Base-by-base conservation (phyloP, 2,888 invertebrate genomes). In the Rhimphoctona megacephalus region DNA sequence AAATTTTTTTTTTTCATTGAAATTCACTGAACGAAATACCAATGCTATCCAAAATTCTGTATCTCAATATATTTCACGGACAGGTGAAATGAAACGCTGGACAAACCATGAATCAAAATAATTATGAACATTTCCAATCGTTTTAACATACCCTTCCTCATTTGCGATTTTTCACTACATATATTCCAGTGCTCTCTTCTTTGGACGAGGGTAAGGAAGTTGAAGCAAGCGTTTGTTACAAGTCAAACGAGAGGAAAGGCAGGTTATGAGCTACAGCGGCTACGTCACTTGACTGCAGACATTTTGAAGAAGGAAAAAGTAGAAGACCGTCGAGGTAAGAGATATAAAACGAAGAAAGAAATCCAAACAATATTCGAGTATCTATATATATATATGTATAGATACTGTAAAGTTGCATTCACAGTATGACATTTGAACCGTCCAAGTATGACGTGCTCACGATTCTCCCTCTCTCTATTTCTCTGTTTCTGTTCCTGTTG, bases 231-330 rank as follows among this genome's bases (percentile, higher is more conserved):
- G 64, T 67, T 77, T 77, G 72, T 77, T 77, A 17, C 61, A 19
- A 67, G 66, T 77, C 70, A 57, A 67, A 82, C 78, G 67, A 54
- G 61, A 52, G 19, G 25, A 70, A 36, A 67, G 17, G 69, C 22
- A 17, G 17, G 46, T 64, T 64, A 61, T 17, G 33, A 46, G 69
- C 11, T 66, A n/a, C 46, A 66, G 61, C 17, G 61, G 6, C 64
- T 49, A 67, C 52, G 52, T 39, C 19, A 33, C 64, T 76, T n/a
- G 76, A 64, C 78, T 39, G 69, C 69, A 66, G 82, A 87, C 86
- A 87, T 90, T 85, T 89, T 89, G 88, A 85, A 88, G 88, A 89
- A 54, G 22, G 46, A 67, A 73, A 66, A 46, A 30, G 22, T 6
- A 19, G 19, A 33, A 8, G 43, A 70, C 30, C 64, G 85, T 74